These are phyloP conservation scores for Trichonephila inaurata DNA, from an alignment of 1,140 invertebrate genomes.

Conservation along the genomic window DNA sequence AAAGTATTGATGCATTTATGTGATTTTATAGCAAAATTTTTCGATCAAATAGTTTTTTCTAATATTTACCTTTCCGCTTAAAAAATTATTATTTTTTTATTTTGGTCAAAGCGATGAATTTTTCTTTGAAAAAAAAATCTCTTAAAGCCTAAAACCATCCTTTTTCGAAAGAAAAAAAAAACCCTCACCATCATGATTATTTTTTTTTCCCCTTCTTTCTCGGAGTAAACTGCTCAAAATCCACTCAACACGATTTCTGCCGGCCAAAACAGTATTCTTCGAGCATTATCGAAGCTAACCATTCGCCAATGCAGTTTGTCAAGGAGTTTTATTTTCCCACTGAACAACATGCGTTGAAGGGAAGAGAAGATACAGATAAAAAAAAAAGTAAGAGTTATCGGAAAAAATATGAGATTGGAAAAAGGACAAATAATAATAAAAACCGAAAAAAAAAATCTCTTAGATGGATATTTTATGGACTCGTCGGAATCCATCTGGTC, in stretches of 20 bases:
- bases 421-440: background rate
- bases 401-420: background rate
- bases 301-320: conserved; percentile 8
- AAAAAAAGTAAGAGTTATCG: background rate
- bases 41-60: too few relatives aligned
- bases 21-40: too few relatives aligned
- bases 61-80: too few relatives aligned
- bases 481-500: conserved; percentile 25
- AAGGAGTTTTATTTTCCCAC: conserved; percentile 20
- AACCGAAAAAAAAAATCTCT: background rate
- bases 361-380: background rate
- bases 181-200: too few relatives aligned
- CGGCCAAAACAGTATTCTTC: background rate
- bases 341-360: background rate
- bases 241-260: conserved; percentile 5
- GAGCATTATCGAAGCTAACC: background rate
- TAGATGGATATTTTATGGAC: conserved; percentile 51
- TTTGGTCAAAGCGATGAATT: too few relatives aligned
- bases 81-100: too few relatives aligned
- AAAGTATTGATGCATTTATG: too few relatives aligned
- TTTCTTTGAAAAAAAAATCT: too few relatives aligned
- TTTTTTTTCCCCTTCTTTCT: background rate
- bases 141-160: too few relatives aligned
- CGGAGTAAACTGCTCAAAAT: background rate
- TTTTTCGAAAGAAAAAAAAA: too few relatives aligned